Base-by-base conservation (phyloP, 2,797 vertebrate genomes). In the Enteromius argenteus region DNA sequence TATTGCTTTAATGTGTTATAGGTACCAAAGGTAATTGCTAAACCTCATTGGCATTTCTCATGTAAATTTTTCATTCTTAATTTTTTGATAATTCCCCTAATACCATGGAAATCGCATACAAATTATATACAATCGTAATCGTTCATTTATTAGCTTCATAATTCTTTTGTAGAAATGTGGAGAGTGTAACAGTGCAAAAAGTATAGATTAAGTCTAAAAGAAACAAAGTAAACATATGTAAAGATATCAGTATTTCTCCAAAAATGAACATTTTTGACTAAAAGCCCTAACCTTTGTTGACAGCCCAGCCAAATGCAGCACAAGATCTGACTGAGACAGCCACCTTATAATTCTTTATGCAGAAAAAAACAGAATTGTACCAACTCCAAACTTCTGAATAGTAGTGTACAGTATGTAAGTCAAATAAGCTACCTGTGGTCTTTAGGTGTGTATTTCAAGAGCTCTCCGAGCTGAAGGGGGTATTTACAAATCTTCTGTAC, bases 401-500 rank as follows among this genome's bases (percentile, higher is more conserved):
- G 44, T 4, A 56, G 53, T n/a, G 21, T 8, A 56, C 6, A 46
- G 17, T 23, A 10, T 19, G 46, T 1, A 35, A 46, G 8, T 44
- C 15, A 5, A 30, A 64, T 46, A 15, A 30, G 6, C 91, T 86
- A 99, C 98, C 97, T 97, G 95, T 99, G 98, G 88, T 97, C 96
- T 90, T 95, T 96, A 5, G 97, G 96, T 66, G 98, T 99, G 89
- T 98, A 99, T 89, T 99, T 99, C n/a, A 99, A 96, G 85, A 99
- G 93, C 90, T 99, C 98, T 15, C 97, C 97, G 85, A 99, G 96
- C 92, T 99, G 98, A 86, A 99, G 92, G 0, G 98, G 98, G 85
- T 99, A 99, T 93, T 99, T 99, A 91, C 98, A 99, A 93, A 99
- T 99, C 94, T 99, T 99, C 94, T 99, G 98, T 82, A 99, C 98